Evolutionary conservation across 2,797 vertebrate genomes (phyloP).

Genomic region (Merluccius polli): DNA sequence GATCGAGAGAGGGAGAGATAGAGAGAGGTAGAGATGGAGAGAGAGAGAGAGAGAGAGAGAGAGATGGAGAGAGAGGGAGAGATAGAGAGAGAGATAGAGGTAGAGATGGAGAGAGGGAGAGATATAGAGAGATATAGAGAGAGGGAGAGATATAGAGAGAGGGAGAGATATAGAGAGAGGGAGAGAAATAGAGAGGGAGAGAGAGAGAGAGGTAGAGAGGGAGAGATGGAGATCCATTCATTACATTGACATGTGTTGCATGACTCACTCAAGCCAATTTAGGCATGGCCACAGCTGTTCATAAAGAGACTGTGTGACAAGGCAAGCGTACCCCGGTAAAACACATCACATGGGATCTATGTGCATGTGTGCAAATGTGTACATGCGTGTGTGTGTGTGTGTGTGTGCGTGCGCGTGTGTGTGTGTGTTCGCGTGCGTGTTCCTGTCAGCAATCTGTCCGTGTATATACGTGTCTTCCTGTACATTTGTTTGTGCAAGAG

Average conservation of each 20-base stretch:
- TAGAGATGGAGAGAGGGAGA: neutral
- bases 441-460: neutral
- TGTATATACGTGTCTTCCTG: neutral
- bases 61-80: neutral
- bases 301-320: slow-evolving; percentile 51
- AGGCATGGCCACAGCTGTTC: slow-evolving; percentile 44
- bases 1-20: neutral
- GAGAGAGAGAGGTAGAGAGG: slow-evolving; percentile 14
- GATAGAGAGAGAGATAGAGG: too few relatives aligned
- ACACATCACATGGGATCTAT: slow-evolving; percentile 26
- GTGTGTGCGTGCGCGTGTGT: slow-evolving; percentile 3
- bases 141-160: neutral
- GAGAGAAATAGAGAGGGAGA: slow-evolving; percentile 8
- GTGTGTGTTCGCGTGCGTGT: neutral
- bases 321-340: slow-evolving; percentile 32
- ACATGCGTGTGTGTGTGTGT: slow-evolving; percentile 9
- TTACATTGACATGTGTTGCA: slow-evolving; percentile 17
- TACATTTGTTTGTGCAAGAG: neutral
- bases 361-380: too few relatives aligned
- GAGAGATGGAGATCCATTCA: slow-evolving; percentile 15
- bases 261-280: slow-evolving; percentile 52
- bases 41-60: neutral
- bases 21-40: too few relatives aligned
- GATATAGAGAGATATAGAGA: neutral
- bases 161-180: neutral